Evolutionary conservation across 2,888 invertebrate genomes (phyloP).

Genomic region (Monochamus alternatus): DNA sequence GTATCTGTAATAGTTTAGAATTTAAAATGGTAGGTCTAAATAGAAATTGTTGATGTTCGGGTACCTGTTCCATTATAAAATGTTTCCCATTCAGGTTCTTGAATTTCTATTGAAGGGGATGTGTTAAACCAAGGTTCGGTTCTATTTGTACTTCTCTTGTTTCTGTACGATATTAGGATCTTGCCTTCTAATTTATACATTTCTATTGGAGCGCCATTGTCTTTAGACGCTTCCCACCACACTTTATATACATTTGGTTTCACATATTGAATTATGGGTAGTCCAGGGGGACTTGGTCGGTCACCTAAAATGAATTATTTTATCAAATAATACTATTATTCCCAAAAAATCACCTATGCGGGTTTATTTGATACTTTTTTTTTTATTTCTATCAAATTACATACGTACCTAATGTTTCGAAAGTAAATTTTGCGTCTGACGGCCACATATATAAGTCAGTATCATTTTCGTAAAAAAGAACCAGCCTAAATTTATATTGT

Average conservation of each 20-base stretch:
- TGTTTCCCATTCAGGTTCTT: slow-evolving; percentile 76
- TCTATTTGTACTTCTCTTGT: slow-evolving; percentile 66
- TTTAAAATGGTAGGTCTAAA: too few species aligned
- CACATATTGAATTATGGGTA: slow-evolving; percentile 82
- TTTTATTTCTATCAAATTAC: background rate
- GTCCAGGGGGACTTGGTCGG: slow-evolving; percentile 85
- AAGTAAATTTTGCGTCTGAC: slow-evolving; percentile 79
- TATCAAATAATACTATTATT: background rate
- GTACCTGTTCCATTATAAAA: slow-evolving; percentile 86
- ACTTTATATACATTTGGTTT: slow-evolving; percentile 84
- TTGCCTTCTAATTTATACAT: slow-evolving; percentile 85
- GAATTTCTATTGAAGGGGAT: slow-evolving; percentile 73
- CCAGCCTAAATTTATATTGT: slow-evolving; percentile 83
- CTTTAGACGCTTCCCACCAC: slow-evolving; percentile 85
- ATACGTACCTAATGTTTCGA: slow-evolving; percentile 81
- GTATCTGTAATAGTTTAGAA: slow-evolving; percentile 73
- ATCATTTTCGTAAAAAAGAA: slow-evolving; percentile 77
- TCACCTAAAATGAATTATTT: slow-evolving; percentile 74
- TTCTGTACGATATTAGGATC: slow-evolving; percentile 63
- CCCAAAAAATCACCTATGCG: background rate
- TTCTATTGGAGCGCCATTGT: slow-evolving; percentile 84
- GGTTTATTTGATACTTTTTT: background rate
- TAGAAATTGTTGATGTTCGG: slow-evolving; percentile 2
- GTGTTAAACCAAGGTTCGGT: slow-evolving; percentile 67
- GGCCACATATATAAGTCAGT: slow-evolving; percentile 82